A percentile compares a stretch with the other conserved stretches of the same genome.
Conservation (phyloP, 1,140 invertebrate genomes). For the Trichogramma pretiosum region DNA sequence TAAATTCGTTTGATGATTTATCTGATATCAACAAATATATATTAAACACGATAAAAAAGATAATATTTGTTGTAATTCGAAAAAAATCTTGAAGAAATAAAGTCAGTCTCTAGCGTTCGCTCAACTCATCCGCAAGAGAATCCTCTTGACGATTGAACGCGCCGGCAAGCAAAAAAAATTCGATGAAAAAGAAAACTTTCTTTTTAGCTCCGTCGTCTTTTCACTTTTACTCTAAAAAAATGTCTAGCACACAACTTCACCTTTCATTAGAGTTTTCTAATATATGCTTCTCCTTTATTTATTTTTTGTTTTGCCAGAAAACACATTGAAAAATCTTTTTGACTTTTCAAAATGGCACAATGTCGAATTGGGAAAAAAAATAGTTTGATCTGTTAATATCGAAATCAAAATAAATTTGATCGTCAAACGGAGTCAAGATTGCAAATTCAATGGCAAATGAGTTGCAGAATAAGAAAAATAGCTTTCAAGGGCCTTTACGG, state of each 20-base stretch:
- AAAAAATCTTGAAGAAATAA: constrained; percentile 1
- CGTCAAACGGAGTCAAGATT: too few relatives aligned
- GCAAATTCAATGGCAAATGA: too few relatives aligned
- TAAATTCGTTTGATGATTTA: too few relatives aligned
- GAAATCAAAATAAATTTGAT: too few relatives aligned
- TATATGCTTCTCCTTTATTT: too few relatives aligned
- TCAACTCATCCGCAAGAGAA: constrained; percentile 6
- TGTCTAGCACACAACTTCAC: not conserved
- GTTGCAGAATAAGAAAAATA: too few relatives aligned
- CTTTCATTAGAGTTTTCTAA: constrained; percentile 8
- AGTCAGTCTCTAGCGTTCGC: not conserved
- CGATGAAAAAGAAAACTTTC: constrained; percentile 8
- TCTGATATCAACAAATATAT: too few relatives aligned
- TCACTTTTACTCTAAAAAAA: not conserved
- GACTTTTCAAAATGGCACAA: too few relatives aligned
- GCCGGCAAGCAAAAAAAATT: not conserved
- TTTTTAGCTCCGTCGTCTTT: constrained; percentile 1
- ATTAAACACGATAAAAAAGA: too few relatives aligned
- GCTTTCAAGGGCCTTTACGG: too few relatives aligned
- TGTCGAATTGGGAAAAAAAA: too few relatives aligned
- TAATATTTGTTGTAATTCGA: not conserved
- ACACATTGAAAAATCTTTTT: not conserved
- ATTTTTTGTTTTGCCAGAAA: not conserved
- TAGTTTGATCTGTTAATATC: too few relatives aligned
- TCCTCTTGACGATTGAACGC: not conserved